phyloP scores from a whole-genome alignment of 2,888 invertebrate species.

The Agrochola macilenta region DNA sequence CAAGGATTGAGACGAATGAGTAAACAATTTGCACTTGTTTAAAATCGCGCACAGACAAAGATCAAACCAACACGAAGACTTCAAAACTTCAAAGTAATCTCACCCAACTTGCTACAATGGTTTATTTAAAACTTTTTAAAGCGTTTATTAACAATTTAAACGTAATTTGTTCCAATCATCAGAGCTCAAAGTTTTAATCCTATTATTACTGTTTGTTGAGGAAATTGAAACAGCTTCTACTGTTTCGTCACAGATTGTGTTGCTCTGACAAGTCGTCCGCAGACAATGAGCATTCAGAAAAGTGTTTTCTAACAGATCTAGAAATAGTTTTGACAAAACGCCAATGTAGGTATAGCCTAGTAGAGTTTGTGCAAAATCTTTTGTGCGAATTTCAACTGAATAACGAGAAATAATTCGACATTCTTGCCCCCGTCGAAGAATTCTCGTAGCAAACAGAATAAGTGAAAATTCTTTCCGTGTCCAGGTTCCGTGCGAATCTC shows the following conservation, averaged over 20 bases:
- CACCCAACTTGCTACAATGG: slow-evolving; percentile 42
- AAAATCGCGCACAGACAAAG: slow-evolving; percentile 39
- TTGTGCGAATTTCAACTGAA: slow-evolving; percentile 43
- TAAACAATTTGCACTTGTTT: slow-evolving; percentile 56
- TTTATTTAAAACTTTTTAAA: slow-evolving; percentile 53
- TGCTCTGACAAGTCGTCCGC: slow-evolving; percentile 30
- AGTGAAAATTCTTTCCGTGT: slow-evolving; percentile 54
- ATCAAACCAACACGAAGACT: slow-evolving; percentile 37
- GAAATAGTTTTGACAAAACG: slow-evolving; percentile 65
- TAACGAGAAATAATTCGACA: slow-evolving; percentile 57
- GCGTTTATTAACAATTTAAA: slow-evolving; percentile 53
- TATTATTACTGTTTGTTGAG: slow-evolving; percentile 46
- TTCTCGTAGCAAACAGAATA: slow-evolving; percentile 42
- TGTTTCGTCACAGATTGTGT: slow-evolving; percentile 24
- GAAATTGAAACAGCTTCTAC: slow-evolving; percentile 39
- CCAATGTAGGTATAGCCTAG: slow-evolving; percentile 53
- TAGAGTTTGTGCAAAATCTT: slow-evolving; percentile 41
- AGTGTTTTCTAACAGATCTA: slow-evolving; percentile 50
- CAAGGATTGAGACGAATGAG: slow-evolving; percentile 39
- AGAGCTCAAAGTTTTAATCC: slow-evolving; percentile 52
- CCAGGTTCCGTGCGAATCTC: slow-evolving; percentile 52
- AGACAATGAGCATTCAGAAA: slow-evolving; percentile 52
- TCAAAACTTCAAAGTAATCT: slow-evolving; percentile 47
- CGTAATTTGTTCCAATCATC: slow-evolving; percentile 54
- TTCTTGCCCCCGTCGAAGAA: slow-evolving; percentile 44